These are phyloP conservation scores for Eudasyphora cyanicolor DNA, from an alignment of 2,888 invertebrate genomes.

Conservation along the genomic window DNA sequence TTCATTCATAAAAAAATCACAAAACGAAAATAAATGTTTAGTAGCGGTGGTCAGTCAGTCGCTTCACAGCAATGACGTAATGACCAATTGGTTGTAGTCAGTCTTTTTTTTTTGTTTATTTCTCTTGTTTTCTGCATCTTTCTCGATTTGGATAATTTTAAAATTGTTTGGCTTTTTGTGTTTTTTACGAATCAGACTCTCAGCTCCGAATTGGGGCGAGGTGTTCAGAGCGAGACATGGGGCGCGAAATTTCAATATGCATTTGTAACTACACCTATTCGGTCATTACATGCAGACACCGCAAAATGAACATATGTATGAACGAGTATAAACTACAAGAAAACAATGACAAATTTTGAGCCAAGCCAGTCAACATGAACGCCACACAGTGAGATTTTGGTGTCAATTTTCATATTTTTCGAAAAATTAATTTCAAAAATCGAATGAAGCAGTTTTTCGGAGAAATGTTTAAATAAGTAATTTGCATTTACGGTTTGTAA, in stretches of 20 bases:
- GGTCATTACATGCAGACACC: not conserved
- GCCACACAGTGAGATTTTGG: too few species aligned
- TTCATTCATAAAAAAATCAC: not conserved
- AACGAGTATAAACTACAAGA: too few species aligned
- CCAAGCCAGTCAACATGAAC: too few species aligned
- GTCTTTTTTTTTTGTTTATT: not conserved
- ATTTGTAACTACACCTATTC: constrained; percentile 14
- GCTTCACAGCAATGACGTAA: not conserved
- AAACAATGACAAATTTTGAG: too few species aligned
- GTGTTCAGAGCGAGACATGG: not conserved
- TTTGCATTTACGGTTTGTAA: too few species aligned
- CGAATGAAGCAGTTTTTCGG: too few species aligned
- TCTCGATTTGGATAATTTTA: not conserved
- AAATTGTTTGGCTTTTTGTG: not conserved
- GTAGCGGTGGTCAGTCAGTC: not conserved
- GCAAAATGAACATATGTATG: not conserved
- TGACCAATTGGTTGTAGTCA: not conserved
- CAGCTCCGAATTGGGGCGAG: not conserved
- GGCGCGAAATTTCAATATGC: not conserved
- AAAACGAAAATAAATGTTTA: not conserved
- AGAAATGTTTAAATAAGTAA: too few species aligned
- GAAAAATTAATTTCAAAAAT: too few species aligned
- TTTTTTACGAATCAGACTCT: not conserved
- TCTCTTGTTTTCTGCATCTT: not conserved
- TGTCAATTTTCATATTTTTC: too few species aligned